These are phyloP conservation scores for Gastracanthus pulcherrimus DNA, from an alignment of 2,888 invertebrate species.

Conservation along the genomic window DNA sequence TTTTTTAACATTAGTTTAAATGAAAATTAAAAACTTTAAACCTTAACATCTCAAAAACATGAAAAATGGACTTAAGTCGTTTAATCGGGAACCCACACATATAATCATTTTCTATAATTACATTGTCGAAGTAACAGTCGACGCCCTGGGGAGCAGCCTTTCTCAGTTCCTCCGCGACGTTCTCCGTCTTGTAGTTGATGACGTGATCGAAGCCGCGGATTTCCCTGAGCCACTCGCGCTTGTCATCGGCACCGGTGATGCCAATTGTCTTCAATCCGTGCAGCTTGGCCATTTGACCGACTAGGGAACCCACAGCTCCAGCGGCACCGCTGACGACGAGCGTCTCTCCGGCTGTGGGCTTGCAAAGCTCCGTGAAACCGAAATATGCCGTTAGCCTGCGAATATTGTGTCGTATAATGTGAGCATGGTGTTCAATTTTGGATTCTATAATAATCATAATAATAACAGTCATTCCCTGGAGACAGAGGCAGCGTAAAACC, in stretches of 20 bases:
- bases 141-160: conserved; percentile 83
- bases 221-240: conserved; percentile 83
- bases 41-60: no score
- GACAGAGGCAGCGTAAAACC: no score
- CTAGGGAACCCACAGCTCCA: conserved; percentile 87
- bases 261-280: conserved; percentile 84
- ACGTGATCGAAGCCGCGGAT: conserved; percentile 83
- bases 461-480: no score
- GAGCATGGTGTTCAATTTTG: no score
- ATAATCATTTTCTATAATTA: no score
- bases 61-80: no score
- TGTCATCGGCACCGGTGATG: conserved; percentile 84
- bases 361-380: conserved; percentile 84
- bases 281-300: conserved; percentile 88
- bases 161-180: conserved; percentile 79
- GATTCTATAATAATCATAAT: no score
- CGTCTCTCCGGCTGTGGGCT: conserved; percentile 85
- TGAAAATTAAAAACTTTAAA: no score
- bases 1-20: no score
- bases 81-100: no score
- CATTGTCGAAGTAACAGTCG: conserved; percentile 88
- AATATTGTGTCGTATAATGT: no score
- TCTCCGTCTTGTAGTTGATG: conserved; percentile 84
- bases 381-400: conserved; percentile 68
- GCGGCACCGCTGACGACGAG: conserved; percentile 87